Evolutionary conservation across 2,797 vertebrate genomes (phyloP), one percentile per base, ranked within the genome.

Genomic region (Acipenser transmontanus): DNA sequence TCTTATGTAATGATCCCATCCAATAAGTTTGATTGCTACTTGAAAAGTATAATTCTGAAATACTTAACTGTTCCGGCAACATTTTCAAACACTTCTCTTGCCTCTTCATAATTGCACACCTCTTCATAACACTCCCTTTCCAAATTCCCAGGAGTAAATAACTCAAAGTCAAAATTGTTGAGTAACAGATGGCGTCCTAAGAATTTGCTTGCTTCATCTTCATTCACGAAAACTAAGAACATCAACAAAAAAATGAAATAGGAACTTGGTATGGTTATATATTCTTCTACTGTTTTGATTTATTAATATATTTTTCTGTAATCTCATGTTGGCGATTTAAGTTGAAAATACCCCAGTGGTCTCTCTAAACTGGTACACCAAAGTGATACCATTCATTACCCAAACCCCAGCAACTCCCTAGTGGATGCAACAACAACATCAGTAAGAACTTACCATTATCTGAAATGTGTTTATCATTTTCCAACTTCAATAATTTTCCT

Each of bases 81-180:
- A 81, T 94, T 92, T 80, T 93, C 91, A 80, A 95, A 96, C 70
- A 96, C 62, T 81, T 99, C 97, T 72, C 94, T 91, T 0, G 96
- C 95, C 79, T 99, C 97, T 76, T 99, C 96, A 6, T 93, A 98
- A 76, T 81, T 95, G 77, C 96, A 98, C 1, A 89, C 56, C 68
- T 98, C 96, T 82, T 99, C 97, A 0, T 12, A 10, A 72, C 97
- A 98, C 70, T 99, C 97, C 68, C 96, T 91, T 70, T 98, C 96
- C 76, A 98, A 77, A 78, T 97, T 88, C 9, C 94, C 94, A 0
- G 80, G 87, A 8, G 92, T 91, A 71, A 98, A 93, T 20, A 93
- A 83, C 81, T 99, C 97, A 78, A 97, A 92, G 78, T 99, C 96
- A 76, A 98, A 96, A 70, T 91, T 92, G 77, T 98, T 99, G 73